phyloP scores from a whole-genome alignment of 1,140 invertebrate genomes.

The Lycorma delicatula region DNA sequence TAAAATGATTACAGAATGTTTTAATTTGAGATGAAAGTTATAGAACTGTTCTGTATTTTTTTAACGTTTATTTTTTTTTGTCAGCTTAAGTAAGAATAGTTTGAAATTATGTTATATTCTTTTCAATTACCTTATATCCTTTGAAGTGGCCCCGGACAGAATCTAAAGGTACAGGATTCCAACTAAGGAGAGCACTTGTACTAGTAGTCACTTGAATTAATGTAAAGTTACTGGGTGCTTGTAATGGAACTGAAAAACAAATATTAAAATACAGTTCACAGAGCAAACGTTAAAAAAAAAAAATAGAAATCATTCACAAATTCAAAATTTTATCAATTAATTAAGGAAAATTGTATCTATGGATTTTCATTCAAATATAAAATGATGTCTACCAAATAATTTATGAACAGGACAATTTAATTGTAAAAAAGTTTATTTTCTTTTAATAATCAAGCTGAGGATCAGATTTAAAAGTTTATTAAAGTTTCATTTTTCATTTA shows the following conservation, averaged over 20 bases:
- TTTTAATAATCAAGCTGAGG: no score
- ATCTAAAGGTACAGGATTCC: slow-evolving; percentile 67
- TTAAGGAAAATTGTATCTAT: neutral
- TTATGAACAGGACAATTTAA: no score
- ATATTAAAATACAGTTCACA: no score
- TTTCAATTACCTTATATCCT: slow-evolving; percentile 68
- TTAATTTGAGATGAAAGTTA: no score
- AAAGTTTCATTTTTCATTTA: no score
- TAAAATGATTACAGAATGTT: no score
- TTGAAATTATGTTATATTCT: slow-evolving; percentile 65
- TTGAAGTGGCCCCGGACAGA: slow-evolving; percentile 84
- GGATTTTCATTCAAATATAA: neutral
- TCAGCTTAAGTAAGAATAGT: slow-evolving; percentile 37
- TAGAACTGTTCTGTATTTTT: no score
- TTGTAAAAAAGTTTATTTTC: neutral
- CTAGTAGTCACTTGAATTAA: slow-evolving; percentile 60
- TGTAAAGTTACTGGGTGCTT: slow-evolving; percentile 79
- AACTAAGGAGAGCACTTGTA: slow-evolving; percentile 69
- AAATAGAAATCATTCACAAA: no score
- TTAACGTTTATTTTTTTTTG: neutral
- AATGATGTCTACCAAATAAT: slow-evolving; percentile 1
- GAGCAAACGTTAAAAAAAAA: no score
- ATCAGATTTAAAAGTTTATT: no score
- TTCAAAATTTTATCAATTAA: neutral
- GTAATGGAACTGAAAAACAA: slow-evolving; percentile 51